These are phyloP conservation scores for Trinectes maculatus DNA, from an alignment of 2,113 vertebrate species.

Conservation along the genomic window DNA sequence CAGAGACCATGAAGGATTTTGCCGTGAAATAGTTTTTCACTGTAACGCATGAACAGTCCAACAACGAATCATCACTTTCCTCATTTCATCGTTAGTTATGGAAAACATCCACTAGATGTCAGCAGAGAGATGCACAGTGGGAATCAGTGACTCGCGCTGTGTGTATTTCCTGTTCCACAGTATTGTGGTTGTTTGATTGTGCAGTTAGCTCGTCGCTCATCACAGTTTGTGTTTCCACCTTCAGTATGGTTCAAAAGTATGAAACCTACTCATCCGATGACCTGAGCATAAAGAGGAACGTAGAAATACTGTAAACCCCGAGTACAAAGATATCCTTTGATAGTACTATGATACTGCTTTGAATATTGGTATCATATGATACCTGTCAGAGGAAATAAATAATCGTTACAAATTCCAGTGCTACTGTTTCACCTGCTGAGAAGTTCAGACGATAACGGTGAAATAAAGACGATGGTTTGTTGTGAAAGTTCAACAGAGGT, in stretches of 20 bases:
- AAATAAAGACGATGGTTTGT: slow-evolving; percentile 40
- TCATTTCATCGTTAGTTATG: too few species aligned
- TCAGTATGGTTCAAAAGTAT: too few species aligned
- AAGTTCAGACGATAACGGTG: background rate
- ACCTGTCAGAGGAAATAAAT: slow-evolving; percentile 41
- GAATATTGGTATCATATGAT: slow-evolving; percentile 19
- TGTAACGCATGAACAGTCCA: too few species aligned
- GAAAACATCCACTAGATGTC: slow-evolving; percentile 28
- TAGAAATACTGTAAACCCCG: slow-evolving; percentile 56
- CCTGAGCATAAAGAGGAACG: slow-evolving; percentile 51
- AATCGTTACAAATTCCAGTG: slow-evolving; percentile 37
- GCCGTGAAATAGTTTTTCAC: too few species aligned
- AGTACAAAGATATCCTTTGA: slow-evolving; percentile 20
- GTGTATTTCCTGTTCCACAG: background rate
- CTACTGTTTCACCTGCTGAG: background rate
- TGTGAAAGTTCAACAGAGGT: background rate
- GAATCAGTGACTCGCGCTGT: background rate
- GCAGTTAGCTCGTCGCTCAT: background rate
- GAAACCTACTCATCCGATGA: slow-evolving; percentile 18
- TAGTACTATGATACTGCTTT: slow-evolving; percentile 15
- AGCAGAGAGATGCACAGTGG: background rate
- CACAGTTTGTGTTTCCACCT: background rate
- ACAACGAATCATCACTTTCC: too few species aligned
- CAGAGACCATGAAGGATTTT: too few species aligned
- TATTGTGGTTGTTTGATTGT: background rate